Base-by-base conservation (phyloP, 2,797 vertebrate species). In the Enteromius paludinosus region DNA sequence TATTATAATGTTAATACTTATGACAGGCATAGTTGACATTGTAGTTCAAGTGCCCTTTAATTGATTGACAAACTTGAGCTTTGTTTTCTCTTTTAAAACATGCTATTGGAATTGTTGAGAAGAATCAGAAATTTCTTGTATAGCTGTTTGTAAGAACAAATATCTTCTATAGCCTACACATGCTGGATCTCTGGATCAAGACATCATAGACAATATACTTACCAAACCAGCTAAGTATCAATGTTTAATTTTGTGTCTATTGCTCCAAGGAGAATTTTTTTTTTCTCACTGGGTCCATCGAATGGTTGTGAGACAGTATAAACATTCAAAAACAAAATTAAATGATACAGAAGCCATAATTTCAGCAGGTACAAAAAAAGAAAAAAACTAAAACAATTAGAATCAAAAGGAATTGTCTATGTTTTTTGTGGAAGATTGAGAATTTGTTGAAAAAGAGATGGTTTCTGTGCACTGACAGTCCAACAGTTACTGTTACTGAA, bases 401-500 rank as follows among this genome's bases (percentile, higher is more conserved):
- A 49, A 49, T 30, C 43, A 18, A 64, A 33, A 12, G 10, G n/a
- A 33, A n/a, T 72, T 33, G 18, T 33, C 43, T 30, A 2, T 7
- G 18, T 59, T 35, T 28, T 15, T 70, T 45, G 23, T 69, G 43
- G 11, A 71, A 30, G 18, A 12, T 0, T 3, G 52, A 8, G 14
- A 33, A 33, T 72, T 52, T 52, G 28, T 52, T 72, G 70, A 18
- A 33, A 33, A 73, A 54, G 25, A 33, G 43, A 64, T 15, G n/a
- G 28, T 18, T 81, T 72, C 18, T 25, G 41, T 47, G 41, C 18
- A 20, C 25, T 80, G 68, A 81, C 69, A 81, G 56, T 49, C 68
- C 30, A 49, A 12, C 56, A 72, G 56, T 64, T 64, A 23, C 69
- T 64, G 79, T 25, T 74, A 59, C 49, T 64, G 62, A 70, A 72